These are phyloP conservation scores for Xestia c-nigrum DNA, from an alignment of 2,888 invertebrate genomes.

Conservation along the genomic window DNA sequence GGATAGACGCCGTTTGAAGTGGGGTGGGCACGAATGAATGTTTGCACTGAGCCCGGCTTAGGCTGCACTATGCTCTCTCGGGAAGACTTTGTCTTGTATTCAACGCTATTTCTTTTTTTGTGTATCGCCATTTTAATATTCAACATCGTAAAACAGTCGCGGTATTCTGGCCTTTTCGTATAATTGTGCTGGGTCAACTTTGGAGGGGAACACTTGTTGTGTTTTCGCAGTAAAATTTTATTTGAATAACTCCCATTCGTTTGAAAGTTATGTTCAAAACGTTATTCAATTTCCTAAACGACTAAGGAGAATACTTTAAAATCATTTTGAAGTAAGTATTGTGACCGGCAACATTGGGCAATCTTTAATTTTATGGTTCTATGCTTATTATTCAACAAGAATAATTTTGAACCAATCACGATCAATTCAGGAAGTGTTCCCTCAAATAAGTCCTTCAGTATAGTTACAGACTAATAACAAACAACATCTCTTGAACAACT, in stretches of 20 bases:
- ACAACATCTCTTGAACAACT: conserved; percentile 9
- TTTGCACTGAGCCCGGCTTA: conserved; percentile 79
- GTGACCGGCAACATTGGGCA: not conserved
- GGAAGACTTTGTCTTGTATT: conserved; percentile 73
- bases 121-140: conserved; percentile 65
- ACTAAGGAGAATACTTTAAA: not conserved
- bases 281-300: conserved; percentile 8
- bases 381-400: not conserved
- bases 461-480: conserved; percentile 51
- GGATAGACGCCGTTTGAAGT: conserved; percentile 84
- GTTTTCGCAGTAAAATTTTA: conserved; percentile 8
- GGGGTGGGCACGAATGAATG: conserved; percentile 84
- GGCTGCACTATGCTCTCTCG: conserved; percentile 68
- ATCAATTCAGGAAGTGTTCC: not conserved
- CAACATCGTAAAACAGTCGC: conserved; percentile 48
- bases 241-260: conserved; percentile 11
- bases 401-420: not conserved
- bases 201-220: conserved; percentile 35
- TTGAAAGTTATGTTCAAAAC: not conserved
- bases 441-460: conserved; percentile 11
- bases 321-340: not conserved
- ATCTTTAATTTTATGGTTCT: not conserved
- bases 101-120: conserved; percentile 63
- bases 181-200: conserved; percentile 55
- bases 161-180: conserved; percentile 47